Base-by-base conservation (phyloP, 2,888 invertebrate genomes). In the Drosophila algonquin region DNA sequence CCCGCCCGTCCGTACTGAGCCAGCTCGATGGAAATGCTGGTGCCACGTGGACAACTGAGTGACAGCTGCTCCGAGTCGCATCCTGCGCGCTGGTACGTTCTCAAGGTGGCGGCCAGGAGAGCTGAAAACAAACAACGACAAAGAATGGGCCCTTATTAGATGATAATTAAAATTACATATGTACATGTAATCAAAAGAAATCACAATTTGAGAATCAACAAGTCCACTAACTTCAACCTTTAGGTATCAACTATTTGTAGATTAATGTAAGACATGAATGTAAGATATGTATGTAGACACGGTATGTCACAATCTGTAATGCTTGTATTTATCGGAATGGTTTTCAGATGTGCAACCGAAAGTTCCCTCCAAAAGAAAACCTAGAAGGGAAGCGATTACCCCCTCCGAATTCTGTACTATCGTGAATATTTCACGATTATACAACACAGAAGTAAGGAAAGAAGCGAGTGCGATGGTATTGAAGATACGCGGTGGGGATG, bases 61-160 rank as follows among this genome's bases (percentile, higher is more conserved):
- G 95, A 95, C 91, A 98, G 95, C 91, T 95, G 94, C 90, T 98
- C 97, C 75, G 97, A 97, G 93, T 98, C 98, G 93, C 99, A 99
- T 58, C 97, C 97, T 55, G 97, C 97, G 77, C 96, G 95, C 91
- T 98, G 97, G 93, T 97, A 97, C 52, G 97, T 98, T 90, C 97
- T 94, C 84, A 99, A 94, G 35, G 98, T 98, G 81, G 97, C 97
- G 88, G 97, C 95, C 85, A 99, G 95, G 80, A 98, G 94, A 91
- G 97, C 98, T 98, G 94, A 65, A 89, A 90, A 68, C 63, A 80
- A 75, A 76, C 68, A 63, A 63, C 14, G 14, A 40, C 40, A 40
- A 40, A 14, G 1, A 40, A 40, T 40, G 14, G n/a, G 7, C 12
- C 10, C 10, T 32, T n/a, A 40, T 40, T 40, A 40, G n/a, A n/a